These are phyloP conservation scores for Buceros bicornis DNA, from an alignment of 2,797 vertebrate genomes.

Conservation along the genomic window DNA sequence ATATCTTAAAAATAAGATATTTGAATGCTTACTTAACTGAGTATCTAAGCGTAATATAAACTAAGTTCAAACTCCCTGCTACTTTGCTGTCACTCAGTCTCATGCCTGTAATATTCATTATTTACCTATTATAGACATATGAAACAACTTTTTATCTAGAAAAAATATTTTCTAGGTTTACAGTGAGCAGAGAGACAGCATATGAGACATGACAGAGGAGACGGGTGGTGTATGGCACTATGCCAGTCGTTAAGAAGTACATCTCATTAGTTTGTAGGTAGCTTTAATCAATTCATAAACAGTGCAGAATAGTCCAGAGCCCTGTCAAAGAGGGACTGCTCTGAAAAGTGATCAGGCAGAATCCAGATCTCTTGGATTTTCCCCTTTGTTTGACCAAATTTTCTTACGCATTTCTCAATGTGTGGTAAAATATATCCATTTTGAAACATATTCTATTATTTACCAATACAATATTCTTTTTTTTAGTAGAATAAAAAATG, in stretches of 20 bases:
- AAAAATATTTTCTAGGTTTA: not conserved
- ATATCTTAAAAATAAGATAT: not conserved
- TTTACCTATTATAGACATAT: not conserved
- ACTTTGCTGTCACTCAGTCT: not conserved
- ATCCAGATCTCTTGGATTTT: rapidly evolving
- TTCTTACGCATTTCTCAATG: not conserved
- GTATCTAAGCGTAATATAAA: not conserved
- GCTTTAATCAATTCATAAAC: not conserved
- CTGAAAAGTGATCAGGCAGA: not conserved
- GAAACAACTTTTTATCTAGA: not conserved
- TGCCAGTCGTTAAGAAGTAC: not conserved
- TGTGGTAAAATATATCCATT: not conserved
- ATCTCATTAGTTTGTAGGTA: not conserved
- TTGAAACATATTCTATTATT: not conserved
- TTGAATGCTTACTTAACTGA: not conserved
- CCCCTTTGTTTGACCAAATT: not conserved
- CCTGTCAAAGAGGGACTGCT: not conserved
- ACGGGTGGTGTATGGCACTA: not conserved
- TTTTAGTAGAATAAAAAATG: not conserved
- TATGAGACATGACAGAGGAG: not conserved
- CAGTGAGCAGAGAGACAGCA: not conserved
- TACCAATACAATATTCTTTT: not conserved
- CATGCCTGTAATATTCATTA: not conserved
- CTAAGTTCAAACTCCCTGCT: not conserved
- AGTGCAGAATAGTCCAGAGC: not conserved